Conservation (phyloP, 2,888 invertebrate genomes). For the Diloba caeruleocephala region DNA sequence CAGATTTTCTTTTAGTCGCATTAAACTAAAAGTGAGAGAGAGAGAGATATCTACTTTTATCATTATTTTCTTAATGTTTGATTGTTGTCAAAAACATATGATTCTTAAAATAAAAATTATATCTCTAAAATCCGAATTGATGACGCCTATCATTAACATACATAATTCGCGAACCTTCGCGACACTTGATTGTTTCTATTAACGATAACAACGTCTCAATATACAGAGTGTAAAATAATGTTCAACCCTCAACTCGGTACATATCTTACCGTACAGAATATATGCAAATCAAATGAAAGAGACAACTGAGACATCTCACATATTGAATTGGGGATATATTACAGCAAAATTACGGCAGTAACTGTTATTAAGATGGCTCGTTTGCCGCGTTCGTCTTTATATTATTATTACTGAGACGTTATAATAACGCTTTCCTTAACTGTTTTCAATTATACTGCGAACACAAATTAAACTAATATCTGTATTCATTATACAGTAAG, state of each 20-base stretch:
- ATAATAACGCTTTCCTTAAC: conserved; percentile 24
- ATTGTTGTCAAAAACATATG: no score
- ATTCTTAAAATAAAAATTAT: no score
- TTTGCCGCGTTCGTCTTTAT: conserved; percentile 22
- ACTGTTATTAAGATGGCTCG: conserved; percentile 35
- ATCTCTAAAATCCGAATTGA: no score
- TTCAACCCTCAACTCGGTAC: background rate
- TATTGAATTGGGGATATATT: conserved; percentile 42
- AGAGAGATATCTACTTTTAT: no score
- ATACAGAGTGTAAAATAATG: background rate
- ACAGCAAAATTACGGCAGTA: conserved; percentile 23
- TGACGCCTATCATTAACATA: no score
- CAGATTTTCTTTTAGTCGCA: no score
- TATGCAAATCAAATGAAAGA: conserved; percentile 8
- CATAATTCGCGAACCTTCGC: conserved; percentile 12
- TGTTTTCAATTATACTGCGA: conserved; percentile 33
- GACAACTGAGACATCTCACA: conserved; percentile 13
- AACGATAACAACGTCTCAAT: no score
- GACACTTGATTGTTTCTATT: background rate
- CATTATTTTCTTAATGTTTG: no score
- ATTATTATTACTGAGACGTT: conserved; percentile 14
- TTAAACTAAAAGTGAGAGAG: no score
- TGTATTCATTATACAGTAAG: background rate
- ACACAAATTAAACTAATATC: conserved; percentile 12
- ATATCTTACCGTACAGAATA: conserved; percentile 8